Conservation (phyloP, 2,888 invertebrate genomes). For the Celastrina argiolus region DNA sequence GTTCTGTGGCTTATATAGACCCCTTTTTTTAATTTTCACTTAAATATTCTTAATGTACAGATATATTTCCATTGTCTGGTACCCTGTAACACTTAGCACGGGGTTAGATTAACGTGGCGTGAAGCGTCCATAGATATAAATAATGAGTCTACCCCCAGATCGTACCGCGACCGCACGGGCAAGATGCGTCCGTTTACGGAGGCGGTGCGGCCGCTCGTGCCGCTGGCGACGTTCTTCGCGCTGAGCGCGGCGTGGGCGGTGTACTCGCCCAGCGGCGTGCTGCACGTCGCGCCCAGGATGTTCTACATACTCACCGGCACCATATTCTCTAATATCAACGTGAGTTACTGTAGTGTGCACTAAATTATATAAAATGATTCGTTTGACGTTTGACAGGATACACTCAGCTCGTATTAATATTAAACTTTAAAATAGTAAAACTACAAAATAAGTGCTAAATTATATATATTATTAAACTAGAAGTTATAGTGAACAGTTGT, state of each 20-base stretch:
- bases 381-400: too few relatives aligned
- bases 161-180: slow-evolving; percentile 91
- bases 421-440: too few relatives aligned
- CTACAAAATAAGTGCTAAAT: too few relatives aligned
- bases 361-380: too few relatives aligned
- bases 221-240: slow-evolving; percentile 84
- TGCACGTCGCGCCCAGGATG: slow-evolving; percentile 89
- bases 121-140: neutral
- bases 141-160: slow-evolving; percentile 68
- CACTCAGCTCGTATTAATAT: too few relatives aligned
- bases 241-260: slow-evolving; percentile 89
- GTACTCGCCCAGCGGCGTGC: slow-evolving; percentile 87
- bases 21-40: too few relatives aligned
- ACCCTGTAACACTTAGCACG: too few relatives aligned
- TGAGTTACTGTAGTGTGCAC: slow-evolving; percentile 80
- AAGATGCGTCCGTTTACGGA: slow-evolving; percentile 89
- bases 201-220: slow-evolving; percentile 91
- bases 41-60: too few relatives aligned
- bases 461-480: too few relatives aligned
- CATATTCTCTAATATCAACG: slow-evolving; percentile 98
- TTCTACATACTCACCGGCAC: slow-evolving; percentile 94
- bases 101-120: neutral
- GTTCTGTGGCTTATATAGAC: too few relatives aligned
- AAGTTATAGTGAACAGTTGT: too few relatives aligned
- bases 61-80: too few relatives aligned